phyloP scores from a whole-genome alignment of 2,888 invertebrate species.

The Philaethria dido region DNA sequence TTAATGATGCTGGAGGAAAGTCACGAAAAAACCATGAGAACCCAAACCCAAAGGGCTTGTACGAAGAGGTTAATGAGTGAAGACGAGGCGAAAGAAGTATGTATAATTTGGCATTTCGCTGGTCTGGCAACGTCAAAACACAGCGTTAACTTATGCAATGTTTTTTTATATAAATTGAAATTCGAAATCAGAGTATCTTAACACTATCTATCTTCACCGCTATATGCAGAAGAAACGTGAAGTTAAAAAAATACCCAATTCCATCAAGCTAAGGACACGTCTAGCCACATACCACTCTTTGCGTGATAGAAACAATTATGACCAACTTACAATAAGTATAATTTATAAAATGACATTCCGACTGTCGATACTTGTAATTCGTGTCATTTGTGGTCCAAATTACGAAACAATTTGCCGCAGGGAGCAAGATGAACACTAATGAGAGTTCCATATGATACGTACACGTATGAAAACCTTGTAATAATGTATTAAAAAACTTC shows the following conservation, averaged over 20 bases:
- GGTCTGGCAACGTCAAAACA: no score
- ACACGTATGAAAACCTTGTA: not conserved
- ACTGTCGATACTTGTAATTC: conserved; percentile 52
- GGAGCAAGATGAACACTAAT: conserved; percentile 36
- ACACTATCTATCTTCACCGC: no score
- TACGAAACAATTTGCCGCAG: conserved; percentile 50
- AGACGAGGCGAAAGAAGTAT: no score
- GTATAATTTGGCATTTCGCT: no score
- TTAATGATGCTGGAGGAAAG: no score
- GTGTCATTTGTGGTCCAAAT: conserved; percentile 52
- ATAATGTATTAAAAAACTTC: no score
- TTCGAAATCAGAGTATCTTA: no score
- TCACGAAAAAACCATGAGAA: no score
- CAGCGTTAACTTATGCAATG: not conserved
- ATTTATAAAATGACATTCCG: conserved; percentile 56
- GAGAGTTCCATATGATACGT: conserved; percentile 13
- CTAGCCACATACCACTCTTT: conserved; percentile 48
- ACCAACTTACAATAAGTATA: conserved; percentile 48
- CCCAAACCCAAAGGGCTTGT: no score
- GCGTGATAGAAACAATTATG: conserved; percentile 53
- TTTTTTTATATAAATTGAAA: no score
- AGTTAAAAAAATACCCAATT: not conserved
- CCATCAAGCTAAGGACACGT: conserved; percentile 29
- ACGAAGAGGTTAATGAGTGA: no score
- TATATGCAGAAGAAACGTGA: no score